Base-by-base conservation (phyloP, 2,797 vertebrate species). In the Phylloscopus collybita region DNA sequence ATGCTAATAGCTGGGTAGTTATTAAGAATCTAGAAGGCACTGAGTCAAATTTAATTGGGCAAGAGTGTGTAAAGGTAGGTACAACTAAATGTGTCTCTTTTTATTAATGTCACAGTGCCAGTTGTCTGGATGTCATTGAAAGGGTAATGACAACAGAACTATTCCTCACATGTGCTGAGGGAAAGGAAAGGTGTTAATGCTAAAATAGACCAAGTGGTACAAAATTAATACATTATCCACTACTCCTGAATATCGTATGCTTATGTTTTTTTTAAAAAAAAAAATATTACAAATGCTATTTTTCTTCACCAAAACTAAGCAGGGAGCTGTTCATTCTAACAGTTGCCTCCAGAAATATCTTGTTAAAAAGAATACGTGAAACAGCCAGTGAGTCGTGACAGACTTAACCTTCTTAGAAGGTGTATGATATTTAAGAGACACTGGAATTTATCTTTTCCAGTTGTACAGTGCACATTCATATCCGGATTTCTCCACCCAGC, bases 41-140 rank as follows among this genome's bases (percentile, higher is more conserved):
- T 70, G 83, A 91, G 88, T 90, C 88, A 93, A 93, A 96, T 95
- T 80, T 93, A 96, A 81, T 93, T 88, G 95, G 86, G 89, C 90
- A 86, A 73, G 88, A 76, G 88, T 90, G 74, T 92, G 64, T 83
- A 85, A 92, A 93, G 86, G 30, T 91, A 89, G 66, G 53, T 80
- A 85, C 92, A 91, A 61, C 67, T 85, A 45, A 74, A 80, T 64
- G 5, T 87, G 92, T 92, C 96, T 92, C 78, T 74, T 53, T 67
- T 67, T 78, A 92, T 96, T 95, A 96, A 61, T 71, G 71, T 87
- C 65, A 80, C 71, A 47, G 36, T 80, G 45, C 0, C 0, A 65
- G 65, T 80, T 83, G 65, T 54, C 88, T 92, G 81, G 80, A 23
- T 95, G 88, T 94, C 88, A 61, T 51, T 85, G 88, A 94, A 80